Percentiles rank a stretch among this genome's conserved stretches.
Conservation (phyloP, 2,797 vertebrate genomes). For the Rhinichthys osculus region DNA sequence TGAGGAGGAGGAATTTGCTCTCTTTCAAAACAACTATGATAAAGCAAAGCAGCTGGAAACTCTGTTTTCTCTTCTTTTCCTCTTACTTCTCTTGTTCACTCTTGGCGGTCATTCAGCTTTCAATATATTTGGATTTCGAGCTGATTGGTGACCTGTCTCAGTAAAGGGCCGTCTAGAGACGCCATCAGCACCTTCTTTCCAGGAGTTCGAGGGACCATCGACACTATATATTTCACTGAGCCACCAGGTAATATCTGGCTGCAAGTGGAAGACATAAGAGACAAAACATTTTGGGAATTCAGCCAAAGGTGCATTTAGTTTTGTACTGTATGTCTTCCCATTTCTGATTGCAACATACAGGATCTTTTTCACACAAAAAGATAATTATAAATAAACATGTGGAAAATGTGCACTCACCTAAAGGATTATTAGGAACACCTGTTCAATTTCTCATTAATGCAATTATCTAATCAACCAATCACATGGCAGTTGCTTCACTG, state of each 20-base stretch:
- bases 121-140: slow-evolving; percentile 59
- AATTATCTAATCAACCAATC: too few relatives aligned
- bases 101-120: slow-evolving; percentile 11
- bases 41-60: neutral
- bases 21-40: neutral
- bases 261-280: slow-evolving; percentile 32
- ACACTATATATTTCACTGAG: slow-evolving; percentile 76
- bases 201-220: slow-evolving; percentile 67
- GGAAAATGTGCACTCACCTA: too few relatives aligned
- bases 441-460: too few relatives aligned
- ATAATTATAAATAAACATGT: neutral
- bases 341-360: neutral
- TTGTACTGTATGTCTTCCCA: neutral
- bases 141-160: slow-evolving; percentile 82
- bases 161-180: slow-evolving; percentile 74
- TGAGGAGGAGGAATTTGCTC: neutral
- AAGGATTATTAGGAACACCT: too few relatives aligned
- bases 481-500: too few relatives aligned
- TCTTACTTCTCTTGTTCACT: neutral
- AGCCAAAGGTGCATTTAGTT: neutral
- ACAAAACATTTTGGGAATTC: neutral
- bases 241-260: slow-evolving; percentile 66
- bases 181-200: slow-evolving; percentile 79
- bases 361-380: neutral
- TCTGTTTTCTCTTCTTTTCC: slow-evolving; percentile 19